Evolutionary conservation across 2,888 invertebrate species (phyloP).

Genomic region (Tetragnatha montana): DNA sequence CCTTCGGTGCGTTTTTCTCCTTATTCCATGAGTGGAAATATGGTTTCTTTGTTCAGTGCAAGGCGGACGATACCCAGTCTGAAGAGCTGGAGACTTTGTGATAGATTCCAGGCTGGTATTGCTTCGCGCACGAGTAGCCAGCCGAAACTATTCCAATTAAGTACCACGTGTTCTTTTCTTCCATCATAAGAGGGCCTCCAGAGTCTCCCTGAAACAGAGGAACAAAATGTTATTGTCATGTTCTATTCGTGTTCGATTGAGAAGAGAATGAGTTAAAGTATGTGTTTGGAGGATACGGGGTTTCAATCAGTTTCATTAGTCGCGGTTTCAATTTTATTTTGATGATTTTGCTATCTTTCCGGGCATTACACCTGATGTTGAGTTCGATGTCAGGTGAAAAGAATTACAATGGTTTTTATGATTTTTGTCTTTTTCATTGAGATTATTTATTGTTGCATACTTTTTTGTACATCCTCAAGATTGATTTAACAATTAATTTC

Average conservation of each 20-base stretch:
- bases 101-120: constrained; percentile 95
- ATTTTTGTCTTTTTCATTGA: too few species aligned
- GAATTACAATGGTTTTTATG: too few species aligned
- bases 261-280: neutral
- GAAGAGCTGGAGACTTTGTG: constrained; percentile 94
- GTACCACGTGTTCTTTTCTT: constrained; percentile 90
- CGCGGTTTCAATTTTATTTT: neutral
- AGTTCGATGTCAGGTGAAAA: too few species aligned
- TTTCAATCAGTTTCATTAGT: neutral
- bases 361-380: too few species aligned
- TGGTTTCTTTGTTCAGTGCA: constrained; percentile 59
- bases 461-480: too few species aligned
- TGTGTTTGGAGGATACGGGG: neutral
- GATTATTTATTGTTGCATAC: too few species aligned
- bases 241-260: neutral
- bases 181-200: constrained; percentile 93
- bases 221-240: neutral
- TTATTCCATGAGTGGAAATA: neutral
- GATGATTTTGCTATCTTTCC: neutral
- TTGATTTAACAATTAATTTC: too few species aligned
- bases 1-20: too few species aligned
- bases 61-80: constrained; percentile 86
- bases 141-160: constrained; percentile 94
- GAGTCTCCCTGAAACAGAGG: constrained; percentile 83
- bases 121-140: constrained; percentile 94